phyloP scores from a whole-genome alignment of 2,888 invertebrate genomes.

The Scelioninae gen. 1 region DNA sequence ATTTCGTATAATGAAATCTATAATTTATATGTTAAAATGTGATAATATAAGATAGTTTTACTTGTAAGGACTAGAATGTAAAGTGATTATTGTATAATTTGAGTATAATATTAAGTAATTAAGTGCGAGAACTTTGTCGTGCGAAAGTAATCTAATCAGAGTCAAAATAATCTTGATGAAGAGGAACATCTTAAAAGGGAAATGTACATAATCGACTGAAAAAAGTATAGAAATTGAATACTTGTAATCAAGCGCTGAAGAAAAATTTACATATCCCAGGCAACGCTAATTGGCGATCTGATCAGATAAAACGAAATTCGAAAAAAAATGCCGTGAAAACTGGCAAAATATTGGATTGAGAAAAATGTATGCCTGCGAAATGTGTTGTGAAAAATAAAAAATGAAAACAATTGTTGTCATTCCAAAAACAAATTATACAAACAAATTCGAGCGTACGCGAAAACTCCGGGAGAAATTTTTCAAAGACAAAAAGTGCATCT shows the following conservation, averaged over 20 bases:
- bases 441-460: constrained; percentile 16
- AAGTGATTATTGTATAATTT: constrained; percentile 9
- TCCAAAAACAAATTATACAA: constrained; percentile 19
- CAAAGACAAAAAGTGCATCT: constrained; percentile 12
- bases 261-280: constrained; percentile 34
- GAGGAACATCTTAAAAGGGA: constrained; percentile 18
- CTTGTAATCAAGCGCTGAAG: constrained; percentile 35
- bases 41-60: background rate
- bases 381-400: constrained; percentile 4
- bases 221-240: constrained; percentile 30
- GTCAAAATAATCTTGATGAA: constrained; percentile 42
- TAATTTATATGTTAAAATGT: too few species aligned
- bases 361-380: constrained; percentile 13
- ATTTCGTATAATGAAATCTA: too few species aligned
- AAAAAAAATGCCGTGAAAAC: constrained; percentile 1
- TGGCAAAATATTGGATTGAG: background rate
- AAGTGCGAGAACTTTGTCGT: constrained; percentile 4
- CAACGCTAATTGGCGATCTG: constrained; percentile 22
- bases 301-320: constrained; percentile 20
- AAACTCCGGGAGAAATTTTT: constrained; percentile 1
- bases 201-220: constrained; percentile 15
- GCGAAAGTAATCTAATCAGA: constrained; percentile 27
- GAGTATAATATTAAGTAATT: constrained; percentile 34
- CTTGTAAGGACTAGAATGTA: background rate
- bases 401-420: background rate